Percentiles rank a stretch among this genome's conserved stretches.
These are phyloP conservation scores for Epizoanthus ramosus DNA, from an alignment of 92 coral and sea anemone species.

Conservation along the genomic window DNA sequence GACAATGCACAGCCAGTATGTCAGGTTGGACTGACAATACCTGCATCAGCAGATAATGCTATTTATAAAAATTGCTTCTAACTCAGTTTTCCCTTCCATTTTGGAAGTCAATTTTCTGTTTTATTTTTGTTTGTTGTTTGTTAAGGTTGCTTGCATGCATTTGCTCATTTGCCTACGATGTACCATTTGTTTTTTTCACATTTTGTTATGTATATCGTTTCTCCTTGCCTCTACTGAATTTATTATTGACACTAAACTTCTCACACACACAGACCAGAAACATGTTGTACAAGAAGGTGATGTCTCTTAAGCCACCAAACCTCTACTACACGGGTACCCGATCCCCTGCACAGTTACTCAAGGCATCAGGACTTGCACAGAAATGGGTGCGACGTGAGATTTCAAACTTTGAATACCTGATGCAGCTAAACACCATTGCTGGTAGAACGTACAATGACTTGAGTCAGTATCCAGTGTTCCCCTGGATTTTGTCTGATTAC, in stretches of 20 bases:
- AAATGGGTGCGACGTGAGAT: conserved; percentile 96
- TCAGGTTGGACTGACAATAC: no score
- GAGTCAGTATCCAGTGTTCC: conserved; percentile 96
- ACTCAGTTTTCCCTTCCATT: no score
- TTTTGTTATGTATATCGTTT: background rate
- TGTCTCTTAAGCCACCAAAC: conserved; percentile 87
- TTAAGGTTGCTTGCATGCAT: no score
- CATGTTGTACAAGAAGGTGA: conserved; percentile 78
- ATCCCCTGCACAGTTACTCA: conserved; percentile 91
- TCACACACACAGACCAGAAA: conserved; percentile 67
- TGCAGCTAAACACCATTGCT: conserved; percentile 98
- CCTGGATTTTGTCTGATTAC: conserved; percentile 90
- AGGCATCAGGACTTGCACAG: conserved; percentile 90
- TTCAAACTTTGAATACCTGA: conserved; percentile 93
- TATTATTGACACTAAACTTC: conserved; percentile 1
- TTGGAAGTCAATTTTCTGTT: no score
- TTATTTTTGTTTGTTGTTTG: background rate
- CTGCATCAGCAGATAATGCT: no score
- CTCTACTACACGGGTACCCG: conserved; percentile 91
- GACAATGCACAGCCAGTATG: no score
- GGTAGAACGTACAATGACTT: conserved; percentile 94
- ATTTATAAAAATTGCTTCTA: no score
- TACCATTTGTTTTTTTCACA: no score
- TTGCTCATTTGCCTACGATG: no score
- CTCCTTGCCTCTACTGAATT: background rate